Conservation (phyloP, 1,140 invertebrate species). For the Ooceraea biroi region DNA sequence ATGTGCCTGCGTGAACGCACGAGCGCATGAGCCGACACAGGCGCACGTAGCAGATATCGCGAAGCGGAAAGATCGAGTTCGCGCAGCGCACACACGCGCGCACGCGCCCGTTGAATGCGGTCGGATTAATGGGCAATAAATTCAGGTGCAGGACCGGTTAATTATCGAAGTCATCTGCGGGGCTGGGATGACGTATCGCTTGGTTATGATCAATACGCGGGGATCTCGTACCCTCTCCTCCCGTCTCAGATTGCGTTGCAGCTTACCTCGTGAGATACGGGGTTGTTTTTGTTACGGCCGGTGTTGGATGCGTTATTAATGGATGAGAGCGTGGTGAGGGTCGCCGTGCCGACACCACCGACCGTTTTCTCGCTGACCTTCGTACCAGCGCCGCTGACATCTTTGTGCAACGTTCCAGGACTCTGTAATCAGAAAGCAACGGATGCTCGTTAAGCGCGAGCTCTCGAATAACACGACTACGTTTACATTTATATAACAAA, state of each 20-base stretch:
- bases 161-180: constrained; percentile 59
- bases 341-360: constrained; percentile 84
- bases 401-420: constrained; percentile 86
- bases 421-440: constrained; percentile 81
- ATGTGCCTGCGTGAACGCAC: constrained; percentile 4
- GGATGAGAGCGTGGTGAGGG: constrained; percentile 85
- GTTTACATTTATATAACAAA: too few species aligned
- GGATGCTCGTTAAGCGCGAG: constrained; percentile 30
- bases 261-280: constrained; percentile 84
- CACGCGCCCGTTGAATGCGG: constrained; percentile 15
- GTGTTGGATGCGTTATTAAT: constrained; percentile 84
- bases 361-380: constrained; percentile 85
- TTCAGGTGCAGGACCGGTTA: constrained; percentile 57
- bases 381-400: constrained; percentile 84
- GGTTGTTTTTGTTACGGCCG: constrained; percentile 83
- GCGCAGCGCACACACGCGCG: constrained; percentile 13
- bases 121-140: constrained; percentile 60
- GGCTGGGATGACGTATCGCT: constrained; percentile 36
- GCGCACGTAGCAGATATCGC: constrained; percentile 36
- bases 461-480: too few species aligned
- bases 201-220: constrained; percentile 36
- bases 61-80: constrained; percentile 29
- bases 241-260: not conserved
- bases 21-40: not conserved
- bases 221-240: not conserved